Conservation (phyloP, 2,113 vertebrate species). For the Rhynchopsitta pachyrhyncha region DNA sequence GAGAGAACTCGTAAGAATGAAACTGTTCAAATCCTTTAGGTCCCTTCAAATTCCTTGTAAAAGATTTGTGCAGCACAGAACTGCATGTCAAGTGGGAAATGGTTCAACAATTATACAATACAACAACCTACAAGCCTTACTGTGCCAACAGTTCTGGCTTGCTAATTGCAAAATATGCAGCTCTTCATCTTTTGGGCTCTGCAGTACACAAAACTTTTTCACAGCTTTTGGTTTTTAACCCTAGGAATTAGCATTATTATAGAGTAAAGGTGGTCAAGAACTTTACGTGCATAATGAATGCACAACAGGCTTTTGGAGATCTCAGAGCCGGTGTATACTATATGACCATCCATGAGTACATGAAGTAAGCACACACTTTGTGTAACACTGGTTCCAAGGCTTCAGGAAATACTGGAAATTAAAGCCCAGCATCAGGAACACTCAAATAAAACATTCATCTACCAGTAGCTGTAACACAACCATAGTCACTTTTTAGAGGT, state of each 20-base stretch:
- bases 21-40: background rate
- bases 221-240: background rate
- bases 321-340: background rate
- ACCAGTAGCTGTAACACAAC: background rate
- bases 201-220: background rate
- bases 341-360: background rate
- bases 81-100: background rate
- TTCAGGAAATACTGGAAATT: background rate
- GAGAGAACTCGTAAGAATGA: background rate
- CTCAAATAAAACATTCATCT: background rate
- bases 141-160: background rate
- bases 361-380: background rate
- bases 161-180: background rate
- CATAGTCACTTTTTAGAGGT: background rate
- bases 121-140: background rate
- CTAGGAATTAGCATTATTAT: background rate
- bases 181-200: background rate
- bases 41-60: background rate
- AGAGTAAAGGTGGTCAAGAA: background rate
- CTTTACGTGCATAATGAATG: fast-evolving
- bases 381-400: background rate
- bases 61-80: background rate
- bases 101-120: background rate
- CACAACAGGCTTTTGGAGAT: background rate
- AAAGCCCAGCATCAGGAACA: background rate